phyloP scores from a whole-genome alignment of 1,140 invertebrate species.

The Drosophila lacertosa region DNA sequence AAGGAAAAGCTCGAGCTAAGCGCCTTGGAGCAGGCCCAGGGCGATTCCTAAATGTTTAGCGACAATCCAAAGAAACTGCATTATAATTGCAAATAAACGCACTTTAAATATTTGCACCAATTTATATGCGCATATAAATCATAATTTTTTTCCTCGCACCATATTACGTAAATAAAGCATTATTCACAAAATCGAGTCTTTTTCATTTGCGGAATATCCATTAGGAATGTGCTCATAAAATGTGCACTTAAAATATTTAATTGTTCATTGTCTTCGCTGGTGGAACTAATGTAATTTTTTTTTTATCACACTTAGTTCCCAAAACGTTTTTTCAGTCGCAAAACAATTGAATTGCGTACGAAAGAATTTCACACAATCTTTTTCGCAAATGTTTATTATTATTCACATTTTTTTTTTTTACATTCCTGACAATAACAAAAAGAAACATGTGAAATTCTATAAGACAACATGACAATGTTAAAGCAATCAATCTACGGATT shows the following conservation, averaged over 20 bases:
- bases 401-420: not conserved
- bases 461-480: not conserved
- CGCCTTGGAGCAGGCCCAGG: slow-evolving; percentile 2
- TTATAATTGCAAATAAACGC: not conserved
- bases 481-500: not conserved
- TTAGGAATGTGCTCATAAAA: not conserved
- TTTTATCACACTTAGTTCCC: not conserved
- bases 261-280: slow-evolving; percentile 1
- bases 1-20: not conserved
- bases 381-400: slow-evolving; percentile 8
- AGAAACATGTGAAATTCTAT: not conserved
- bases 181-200: not conserved
- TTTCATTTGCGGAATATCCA: not conserved
- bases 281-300: slow-evolving; percentile 10
- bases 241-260: not conserved
- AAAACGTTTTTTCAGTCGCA: not conserved
- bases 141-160: not conserved
- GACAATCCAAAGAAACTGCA: too few species aligned
- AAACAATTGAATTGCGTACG: slow-evolving; percentile 10
- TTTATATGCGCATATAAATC: not conserved
- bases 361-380: slow-evolving; percentile 21
- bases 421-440: too few species aligned
- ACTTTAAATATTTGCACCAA: not conserved
- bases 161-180: slow-evolving; percentile 6
- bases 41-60: slow-evolving; percentile 4